Percentiles rank a stretch among this genome's conserved stretches.
Evolutionary conservation across 1,140 invertebrate species (phyloP).

Genomic region (Aphelenchoides besseyi): DNA sequence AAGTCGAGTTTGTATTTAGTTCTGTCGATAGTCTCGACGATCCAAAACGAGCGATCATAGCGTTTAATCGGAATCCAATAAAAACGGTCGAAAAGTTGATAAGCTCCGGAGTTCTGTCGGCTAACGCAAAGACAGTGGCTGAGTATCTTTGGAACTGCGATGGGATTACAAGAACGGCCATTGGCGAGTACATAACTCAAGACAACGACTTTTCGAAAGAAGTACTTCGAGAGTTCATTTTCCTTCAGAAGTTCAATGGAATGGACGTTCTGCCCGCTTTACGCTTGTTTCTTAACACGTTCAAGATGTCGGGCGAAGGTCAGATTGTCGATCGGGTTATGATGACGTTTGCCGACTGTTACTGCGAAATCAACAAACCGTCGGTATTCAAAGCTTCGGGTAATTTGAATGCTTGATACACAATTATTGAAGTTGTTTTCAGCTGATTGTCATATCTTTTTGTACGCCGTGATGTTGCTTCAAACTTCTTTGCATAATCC

Average conservation of each 20-base stretch:
- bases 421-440: constrained; percentile 2
- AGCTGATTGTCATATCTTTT: constrained; percentile 11
- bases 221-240: constrained; percentile 19
- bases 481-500: constrained; percentile 19
- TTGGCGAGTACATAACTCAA: constrained; percentile 9
- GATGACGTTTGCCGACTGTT: constrained; percentile 10
- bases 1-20: neutral
- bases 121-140: neutral
- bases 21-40: neutral
- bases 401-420: neutral
- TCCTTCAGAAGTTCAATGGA: neutral
- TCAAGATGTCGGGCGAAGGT: constrained; percentile 10
- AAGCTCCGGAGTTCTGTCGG: neutral
- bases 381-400: neutral
- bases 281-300: constrained; percentile 12
- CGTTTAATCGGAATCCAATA: constrained; percentile 18
- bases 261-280: constrained; percentile 7
- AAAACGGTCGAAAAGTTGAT: constrained; percentile 14
- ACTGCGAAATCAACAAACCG: constrained; percentile 13
- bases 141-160: neutral
- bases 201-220: neutral
- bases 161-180: constrained; percentile 5
- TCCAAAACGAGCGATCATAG: constrained; percentile 10
- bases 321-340: constrained; percentile 19
- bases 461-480: constrained; percentile 20